Evolutionary conservation across 2,113 vertebrate genomes (phyloP), one percentile per base, ranked within the genome.

Genomic region (Anser brachyrhynchus): DNA sequence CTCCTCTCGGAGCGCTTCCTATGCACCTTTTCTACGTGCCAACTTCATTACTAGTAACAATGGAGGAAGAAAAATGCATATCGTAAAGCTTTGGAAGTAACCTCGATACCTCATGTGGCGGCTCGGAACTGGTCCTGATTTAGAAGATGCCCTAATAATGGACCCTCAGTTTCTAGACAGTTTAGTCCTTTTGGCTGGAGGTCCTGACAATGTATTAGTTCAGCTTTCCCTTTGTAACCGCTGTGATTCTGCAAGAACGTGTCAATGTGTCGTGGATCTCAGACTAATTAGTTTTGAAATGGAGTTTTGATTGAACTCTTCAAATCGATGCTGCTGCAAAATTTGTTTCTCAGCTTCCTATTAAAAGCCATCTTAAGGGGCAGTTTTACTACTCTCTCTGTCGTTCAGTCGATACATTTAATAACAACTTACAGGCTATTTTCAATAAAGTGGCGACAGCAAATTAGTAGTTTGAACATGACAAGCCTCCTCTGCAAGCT

Each of bases 241-340:
- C 98, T 97, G 97, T 96, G 98, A 97, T 98, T 98, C 98, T 97
- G 97, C 97, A 97, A 97, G 98, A 98, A 98, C 95, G 98, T 98
- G 98, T 98, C 98, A 98, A 98, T 98, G 99, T 99, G 98, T 99
- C 98, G 97, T 97, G 98, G 98, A 99, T 98, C 98, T 99, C 98
- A 98, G 99, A 99, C 99, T 99, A 99, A 99, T 99, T 99, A 99
- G 98, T 99, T 99, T 99, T 99, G 99, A 99, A 99, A 99, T 99
- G 98, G 99, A 99, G 99, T 99, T 99, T 99, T 99, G 99, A 99
- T 99, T 99, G 99, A 99, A 99, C 98, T 98, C 98, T 99, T 98
- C 98, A 98, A 99, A 99, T 99, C 98, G 99, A 99, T 99, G 98
- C 98, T 97, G 98, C 98, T 98, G 99, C 99, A 98, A 99, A 98